These are phyloP conservation scores for Pemphredon lugubris DNA, from an alignment of 2,888 invertebrate species.

Conservation along the genomic window DNA sequence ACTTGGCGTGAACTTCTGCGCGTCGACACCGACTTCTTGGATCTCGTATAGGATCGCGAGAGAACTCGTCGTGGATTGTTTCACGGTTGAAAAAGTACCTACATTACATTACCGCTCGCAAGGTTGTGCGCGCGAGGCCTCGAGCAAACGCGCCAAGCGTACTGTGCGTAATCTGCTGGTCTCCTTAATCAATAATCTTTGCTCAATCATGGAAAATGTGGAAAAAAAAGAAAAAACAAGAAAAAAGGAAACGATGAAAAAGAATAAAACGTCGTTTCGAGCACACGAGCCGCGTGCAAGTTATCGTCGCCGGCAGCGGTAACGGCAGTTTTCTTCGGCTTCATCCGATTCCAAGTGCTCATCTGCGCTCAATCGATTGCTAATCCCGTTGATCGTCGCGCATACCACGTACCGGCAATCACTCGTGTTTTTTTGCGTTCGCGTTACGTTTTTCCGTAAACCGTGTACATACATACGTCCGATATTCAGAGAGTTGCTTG, in stretches of 20 bases:
- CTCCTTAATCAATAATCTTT: slow-evolving; percentile 63
- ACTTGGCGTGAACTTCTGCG: no score
- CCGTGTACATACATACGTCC: background rate
- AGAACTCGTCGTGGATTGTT: background rate
- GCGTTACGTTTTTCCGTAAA: no score
- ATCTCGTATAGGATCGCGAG: background rate
- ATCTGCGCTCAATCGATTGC: slow-evolving; percentile 16
- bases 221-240: slow-evolving; percentile 30
- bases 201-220: slow-evolving; percentile 65
- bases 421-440: no score
- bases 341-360: slow-evolving; percentile 23
- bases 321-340: slow-evolving; percentile 35
- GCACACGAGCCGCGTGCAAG: slow-evolving; percentile 35
- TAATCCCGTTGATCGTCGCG: slow-evolving; percentile 26
- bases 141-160: background rate
- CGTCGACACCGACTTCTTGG: no score
- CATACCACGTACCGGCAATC: slow-evolving; percentile 11
- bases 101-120: slow-evolving; percentile 6
- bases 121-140: slow-evolving; percentile 11
- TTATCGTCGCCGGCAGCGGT: slow-evolving; percentile 40
- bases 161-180: slow-evolving; percentile 39
- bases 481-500: no score
- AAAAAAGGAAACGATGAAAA: no score
- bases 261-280: no score
- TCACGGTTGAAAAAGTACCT: background rate